Percentiles rank a stretch among this genome's conserved stretches.
Evolutionary conservation across 2,888 invertebrate genomes (phyloP).

Genomic region (Catotricha subobsoleta): DNA sequence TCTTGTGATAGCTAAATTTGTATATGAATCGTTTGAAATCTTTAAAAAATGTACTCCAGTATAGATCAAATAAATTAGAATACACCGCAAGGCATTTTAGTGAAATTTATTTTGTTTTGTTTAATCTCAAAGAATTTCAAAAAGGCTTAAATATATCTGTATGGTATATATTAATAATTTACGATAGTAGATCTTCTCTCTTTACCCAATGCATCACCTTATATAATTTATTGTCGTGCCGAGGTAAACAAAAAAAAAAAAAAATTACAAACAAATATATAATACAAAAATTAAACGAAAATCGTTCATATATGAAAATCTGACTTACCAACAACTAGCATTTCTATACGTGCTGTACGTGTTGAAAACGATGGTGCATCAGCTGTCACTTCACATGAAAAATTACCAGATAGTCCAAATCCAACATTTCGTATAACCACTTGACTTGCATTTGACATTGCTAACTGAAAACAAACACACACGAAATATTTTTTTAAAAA

Average conservation of each 20-base stretch:
- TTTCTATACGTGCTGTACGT: slow-evolving; percentile 40
- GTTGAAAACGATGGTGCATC: slow-evolving; percentile 54
- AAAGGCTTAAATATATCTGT: not conserved
- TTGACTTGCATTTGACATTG: slow-evolving; percentile 54
- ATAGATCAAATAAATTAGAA: too few relatives aligned
- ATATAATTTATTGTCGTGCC: too few relatives aligned
- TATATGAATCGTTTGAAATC: too few relatives aligned
- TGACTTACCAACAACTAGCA: slow-evolving; percentile 58
- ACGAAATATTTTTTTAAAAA: not conserved
- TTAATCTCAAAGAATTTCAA: not conserved
- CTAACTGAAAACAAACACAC: slow-evolving; percentile 33
- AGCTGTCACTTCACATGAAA: slow-evolving; percentile 62
- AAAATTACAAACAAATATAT: not conserved
- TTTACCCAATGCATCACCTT: too few relatives aligned
- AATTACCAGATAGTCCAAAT: slow-evolving; percentile 53
- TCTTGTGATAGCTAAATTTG: too few relatives aligned
- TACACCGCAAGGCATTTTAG: too few relatives aligned
- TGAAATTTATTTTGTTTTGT: too few relatives aligned
- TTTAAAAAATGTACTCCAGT: too few relatives aligned
- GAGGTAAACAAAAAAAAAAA: not conserved
- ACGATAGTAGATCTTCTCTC: not conserved
- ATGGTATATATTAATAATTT: not conserved
- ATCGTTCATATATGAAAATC: not conserved
- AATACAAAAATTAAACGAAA: not conserved
- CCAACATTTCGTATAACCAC: slow-evolving; percentile 52